Evolutionary conservation across 2,113 vertebrate genomes (phyloP), one percentile per base, ranked within the genome.

Genomic region (Laticauda laticaudata): DNA sequence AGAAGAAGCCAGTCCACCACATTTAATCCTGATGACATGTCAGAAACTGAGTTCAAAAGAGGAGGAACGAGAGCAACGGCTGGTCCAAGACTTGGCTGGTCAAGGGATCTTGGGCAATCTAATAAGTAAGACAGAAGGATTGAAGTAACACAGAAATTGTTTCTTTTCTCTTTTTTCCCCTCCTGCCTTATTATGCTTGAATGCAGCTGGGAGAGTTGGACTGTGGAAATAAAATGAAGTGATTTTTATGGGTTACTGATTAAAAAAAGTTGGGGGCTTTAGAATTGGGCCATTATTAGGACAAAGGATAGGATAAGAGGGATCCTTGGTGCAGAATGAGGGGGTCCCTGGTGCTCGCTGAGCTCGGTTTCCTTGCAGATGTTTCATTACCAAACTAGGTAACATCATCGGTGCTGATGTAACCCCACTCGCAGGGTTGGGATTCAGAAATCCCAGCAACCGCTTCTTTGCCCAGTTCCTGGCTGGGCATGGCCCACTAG

Each of bases 1-100:
- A 98, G 96, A 95, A 99, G 99, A 96, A 99, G 99, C 94, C 99
- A 99, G 92, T 99, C 99, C 0, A 99, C 99, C 51, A 99, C 99
- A 0, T 99, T 99, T 93, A 99, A 98, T 96, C 98, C 99, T 54
- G 99, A 99, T 0, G 99, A 99, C 91, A 98, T 98, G 93, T 97
- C 98, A 0, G 98, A 99, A 93, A 97, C 97, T 0, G 99, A 99
- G 95, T 99, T 99, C 96, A 99, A 98, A 91, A 97, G 99, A 95
- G 99, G 99, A 69, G 99, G 99, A 29, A 99, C 98, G 10, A 98
- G 99, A 95, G 98, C 99, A 34, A 99, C 99, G 0, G 99, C 99
- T 0, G 99, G 99, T 21, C 99, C 99, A 0, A 98, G 99, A 53
- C 94, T 99, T 91, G 99, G 99, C 87, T 99, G 99, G 99, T 99